phyloP scores from a whole-genome alignment of 35 echinoderm and acorn worm genomes.

The Strongylocentrotus purpuratus region DNA sequence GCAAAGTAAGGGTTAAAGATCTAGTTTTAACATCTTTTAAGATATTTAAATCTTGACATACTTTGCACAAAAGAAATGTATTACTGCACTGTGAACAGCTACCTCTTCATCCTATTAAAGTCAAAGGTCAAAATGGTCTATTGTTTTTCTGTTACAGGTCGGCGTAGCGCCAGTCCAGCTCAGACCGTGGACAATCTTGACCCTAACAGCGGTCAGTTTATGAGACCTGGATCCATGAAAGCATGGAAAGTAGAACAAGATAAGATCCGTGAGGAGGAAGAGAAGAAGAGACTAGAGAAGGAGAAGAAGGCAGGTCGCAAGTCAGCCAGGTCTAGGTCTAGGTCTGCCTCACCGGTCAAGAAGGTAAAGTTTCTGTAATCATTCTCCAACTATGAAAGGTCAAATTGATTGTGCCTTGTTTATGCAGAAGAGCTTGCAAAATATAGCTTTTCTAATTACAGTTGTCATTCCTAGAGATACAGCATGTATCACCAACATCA shows the following conservation, averaged over 20 bases:
- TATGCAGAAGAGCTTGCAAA: too few species aligned
- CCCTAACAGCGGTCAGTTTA: slow-evolving; percentile 83
- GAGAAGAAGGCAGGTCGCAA: slow-evolving; percentile 77
- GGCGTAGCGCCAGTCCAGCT: slow-evolving; percentile 84
- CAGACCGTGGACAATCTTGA: slow-evolving; percentile 80
- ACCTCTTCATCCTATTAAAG: too few species aligned
- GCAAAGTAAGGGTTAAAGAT: too few species aligned
- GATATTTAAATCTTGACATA: too few species aligned
- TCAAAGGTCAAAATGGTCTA: not conserved
- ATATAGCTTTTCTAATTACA: too few species aligned
- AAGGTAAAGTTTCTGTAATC: slow-evolving; percentile 50
- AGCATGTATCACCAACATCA: too few species aligned
- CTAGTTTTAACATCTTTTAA: too few species aligned
- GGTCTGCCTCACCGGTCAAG: slow-evolving; percentile 80
- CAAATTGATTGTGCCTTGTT: too few species aligned
- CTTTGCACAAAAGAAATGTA: too few species aligned
- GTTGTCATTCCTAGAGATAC: too few species aligned
- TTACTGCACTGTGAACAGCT: too few species aligned
- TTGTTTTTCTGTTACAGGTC: slow-evolving; percentile 61
- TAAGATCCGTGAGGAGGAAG: slow-evolving; percentile 82
- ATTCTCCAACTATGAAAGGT: too few species aligned
- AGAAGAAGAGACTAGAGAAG: slow-evolving; percentile 78
- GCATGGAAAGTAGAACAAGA: slow-evolving; percentile 97
- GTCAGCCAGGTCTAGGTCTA: slow-evolving; percentile 50
- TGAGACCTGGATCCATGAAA: slow-evolving; percentile 98